Evolutionary conservation across 1,140 invertebrate species (phyloP).

Genomic region (Calliphora vicina): DNA sequence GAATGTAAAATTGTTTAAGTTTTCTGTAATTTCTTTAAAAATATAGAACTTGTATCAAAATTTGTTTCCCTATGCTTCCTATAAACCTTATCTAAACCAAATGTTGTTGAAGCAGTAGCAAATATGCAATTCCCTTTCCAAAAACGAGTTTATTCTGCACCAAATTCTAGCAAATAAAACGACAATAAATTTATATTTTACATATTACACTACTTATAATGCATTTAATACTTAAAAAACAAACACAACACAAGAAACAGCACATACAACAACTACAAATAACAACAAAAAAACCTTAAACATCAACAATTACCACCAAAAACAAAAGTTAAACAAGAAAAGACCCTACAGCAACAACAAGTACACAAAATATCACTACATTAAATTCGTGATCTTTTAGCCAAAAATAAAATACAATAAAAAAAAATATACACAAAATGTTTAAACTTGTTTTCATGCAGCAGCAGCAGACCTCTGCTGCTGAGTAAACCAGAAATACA

Average conservation of each 20-base stretch:
- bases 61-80: no score
- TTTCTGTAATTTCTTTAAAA: no score
- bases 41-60: no score
- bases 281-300: not conserved
- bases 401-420: not conserved
- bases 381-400: not conserved
- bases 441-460: not conserved
- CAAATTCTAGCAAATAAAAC: not conserved
- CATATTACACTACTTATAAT: not conserved
- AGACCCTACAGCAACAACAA: not conserved
- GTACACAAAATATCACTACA: not conserved
- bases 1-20: no score
- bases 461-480: no score
- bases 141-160: not conserved
- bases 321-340: not conserved
- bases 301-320: not conserved
- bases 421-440: not conserved
- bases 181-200: not conserved
- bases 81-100: no score
- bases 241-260: not conserved
- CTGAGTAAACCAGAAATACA: no score
- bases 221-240: not conserved
- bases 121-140: no score
- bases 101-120: no score
- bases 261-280: not conserved